phyloP scores from a whole-genome alignment of 1,140 invertebrate genomes.

The Helicoverpa zea region DNA sequence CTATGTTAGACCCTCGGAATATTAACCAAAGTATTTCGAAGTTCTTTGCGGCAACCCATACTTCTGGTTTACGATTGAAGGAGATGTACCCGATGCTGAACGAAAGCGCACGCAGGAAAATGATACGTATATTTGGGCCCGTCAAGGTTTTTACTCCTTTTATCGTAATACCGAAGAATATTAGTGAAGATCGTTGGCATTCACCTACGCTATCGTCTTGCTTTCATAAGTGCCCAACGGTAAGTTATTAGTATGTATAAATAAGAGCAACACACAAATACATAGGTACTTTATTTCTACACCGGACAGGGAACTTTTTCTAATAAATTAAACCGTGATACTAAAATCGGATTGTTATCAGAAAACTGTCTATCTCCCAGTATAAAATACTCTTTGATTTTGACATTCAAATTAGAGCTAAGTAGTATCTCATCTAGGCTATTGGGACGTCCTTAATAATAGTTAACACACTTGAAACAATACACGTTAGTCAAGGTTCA shows the following conservation, averaged over 20 bases:
- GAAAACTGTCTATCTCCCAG: too few relatives aligned
- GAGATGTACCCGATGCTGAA: conserved; percentile 57
- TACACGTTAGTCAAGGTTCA: too few relatives aligned
- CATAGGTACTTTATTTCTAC: too few relatives aligned
- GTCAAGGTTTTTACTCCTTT: conserved; percentile 70
- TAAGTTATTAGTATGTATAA: conserved; percentile 49
- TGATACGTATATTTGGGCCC: conserved; percentile 66
- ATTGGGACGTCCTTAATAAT: too few relatives aligned
- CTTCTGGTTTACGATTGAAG: conserved; percentile 69
- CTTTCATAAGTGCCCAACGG: conserved; percentile 76
- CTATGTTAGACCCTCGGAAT: conserved; percentile 61
- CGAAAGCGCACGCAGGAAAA: conserved; percentile 61
- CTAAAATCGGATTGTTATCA: too few relatives aligned
- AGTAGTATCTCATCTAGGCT: too few relatives aligned
- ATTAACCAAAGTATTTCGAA: conserved; percentile 71
- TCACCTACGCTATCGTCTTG: conserved; percentile 72
- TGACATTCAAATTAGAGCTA: too few relatives aligned
- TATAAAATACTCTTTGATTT: too few relatives aligned
- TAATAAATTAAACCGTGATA: too few relatives aligned
- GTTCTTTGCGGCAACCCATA: conserved; percentile 76
- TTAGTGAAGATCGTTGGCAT: conserved; percentile 65
- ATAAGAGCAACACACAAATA: too few relatives aligned
- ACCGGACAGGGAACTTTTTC: too few relatives aligned
- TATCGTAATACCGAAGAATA: conserved; percentile 66
- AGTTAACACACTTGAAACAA: too few relatives aligned